Evolutionary conservation across 1,140 invertebrate species (phyloP), one percentile per base, ranked within the genome.

Genomic region (Tachypleus tridentatus): DNA sequence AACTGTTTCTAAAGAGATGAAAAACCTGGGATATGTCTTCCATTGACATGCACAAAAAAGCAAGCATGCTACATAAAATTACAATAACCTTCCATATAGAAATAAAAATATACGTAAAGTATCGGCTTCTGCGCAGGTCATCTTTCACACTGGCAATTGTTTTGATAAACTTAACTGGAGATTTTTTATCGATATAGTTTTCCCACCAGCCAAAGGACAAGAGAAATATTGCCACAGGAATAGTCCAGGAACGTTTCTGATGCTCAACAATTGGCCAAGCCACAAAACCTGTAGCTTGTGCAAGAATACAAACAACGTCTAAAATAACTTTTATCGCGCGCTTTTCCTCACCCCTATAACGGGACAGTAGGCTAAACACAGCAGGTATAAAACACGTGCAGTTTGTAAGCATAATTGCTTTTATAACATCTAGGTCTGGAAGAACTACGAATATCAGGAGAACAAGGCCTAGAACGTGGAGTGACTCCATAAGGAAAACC

Each of bases 81-180:
- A 77, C 54, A 0, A 73, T 6, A 7, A 76, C 73, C 71, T 78
- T 78, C 72, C 74, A 75, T 4, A 73, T 10, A 7, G 75, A 70
- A 49, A 77, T 64, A 58, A 76, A 72, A 61, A 72, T 69, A 51
- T 69, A 72, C n/a, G 64, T 67, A 58, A 73, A 95, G 73, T 96
- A 96, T 62, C 92, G 81, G 1, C 88, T 90, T 57, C 82, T 75
- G 9, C 65, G 65, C 61, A 96, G 77, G 67, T 88, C 84, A 58
- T 93, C 88, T 73, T 91, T 92, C 48, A 94, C 81, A 73, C 84
- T 83, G 49, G 86, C 88, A 58, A 93, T 76, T n/a, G 83, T 82
- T 72, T 86, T 86, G 47, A 95, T 85, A 58, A 91, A 80, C 57
- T 83, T 47, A n/a, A 73, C 48, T 47, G 71, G 62, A 3, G 72